Conservation (phyloP, 2,797 vertebrate species). For the Ataeniobius toweri region DNA sequence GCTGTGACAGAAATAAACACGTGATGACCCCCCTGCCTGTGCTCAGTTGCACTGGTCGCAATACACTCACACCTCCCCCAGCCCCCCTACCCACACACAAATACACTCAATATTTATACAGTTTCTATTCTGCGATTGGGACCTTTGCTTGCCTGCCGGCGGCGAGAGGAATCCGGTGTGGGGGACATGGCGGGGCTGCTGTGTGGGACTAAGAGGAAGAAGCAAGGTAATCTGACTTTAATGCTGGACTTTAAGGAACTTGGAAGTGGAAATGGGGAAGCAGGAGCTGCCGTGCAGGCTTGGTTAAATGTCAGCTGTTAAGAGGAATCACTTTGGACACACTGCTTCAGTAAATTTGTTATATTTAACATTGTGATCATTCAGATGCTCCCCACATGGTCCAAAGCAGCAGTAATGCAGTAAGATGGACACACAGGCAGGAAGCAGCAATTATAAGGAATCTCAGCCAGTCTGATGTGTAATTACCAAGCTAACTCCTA, state of each 20-base stretch:
- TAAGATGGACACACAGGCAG: constrained; percentile 32
- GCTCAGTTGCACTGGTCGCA: constrained; percentile 65
- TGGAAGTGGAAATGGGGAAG: constrained; percentile 46
- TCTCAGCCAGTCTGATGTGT: constrained; percentile 41
- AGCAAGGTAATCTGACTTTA: constrained; percentile 78
- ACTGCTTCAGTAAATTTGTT: neutral
- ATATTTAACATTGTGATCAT: neutral
- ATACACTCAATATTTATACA: constrained; percentile 12
- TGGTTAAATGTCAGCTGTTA: constrained; percentile 8
- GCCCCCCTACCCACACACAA: constrained; percentile 14
- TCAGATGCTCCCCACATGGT: constrained; percentile 8
- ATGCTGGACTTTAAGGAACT: constrained; percentile 49
- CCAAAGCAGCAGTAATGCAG: constrained; percentile 25
- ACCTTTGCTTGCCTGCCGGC: constrained; percentile 18
- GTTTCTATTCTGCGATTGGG: constrained; percentile 34
- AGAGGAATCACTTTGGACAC: constrained; percentile 1
- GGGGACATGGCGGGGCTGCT: constrained; percentile 86
- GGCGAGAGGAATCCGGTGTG: constrained; percentile 17
- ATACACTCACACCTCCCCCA: constrained; percentile 26
- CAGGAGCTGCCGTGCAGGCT: constrained; percentile 21
- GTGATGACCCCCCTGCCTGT: constrained; percentile 71
- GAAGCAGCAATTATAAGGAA: constrained; percentile 73
- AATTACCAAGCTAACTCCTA: constrained; percentile 74
- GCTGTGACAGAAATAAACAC: constrained; percentile 83
- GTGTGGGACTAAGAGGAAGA: constrained; percentile 87